Evolutionary conservation across 2,113 vertebrate genomes (phyloP), one percentile per base, ranked within the genome.

Genomic region (Aspidoscelis tigris): DNA sequence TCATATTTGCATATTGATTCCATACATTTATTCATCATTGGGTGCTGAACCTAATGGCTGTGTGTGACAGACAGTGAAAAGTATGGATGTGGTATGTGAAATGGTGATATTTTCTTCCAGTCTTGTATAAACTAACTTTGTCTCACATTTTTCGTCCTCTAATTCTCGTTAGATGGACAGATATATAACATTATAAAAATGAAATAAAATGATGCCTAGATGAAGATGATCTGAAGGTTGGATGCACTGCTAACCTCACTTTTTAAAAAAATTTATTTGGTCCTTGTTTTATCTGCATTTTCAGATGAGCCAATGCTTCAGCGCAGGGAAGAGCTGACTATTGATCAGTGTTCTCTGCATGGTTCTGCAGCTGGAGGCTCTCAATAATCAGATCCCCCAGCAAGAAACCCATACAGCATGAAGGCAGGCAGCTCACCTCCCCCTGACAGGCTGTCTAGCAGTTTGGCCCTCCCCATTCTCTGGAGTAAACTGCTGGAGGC

Each of bases 361-460:
- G 83, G 71, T 50, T 72, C 43, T 80, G 76, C 83, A 85, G 83
- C 83, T 85, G 58, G 69, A 85, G 69, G 83, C 83, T 85, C 83
- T 85, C 83, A 80, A 44, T 85, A 80, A 85, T 85, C 77, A 74
- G 58, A 65, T 85, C 77, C 77, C 77, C 44, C 71, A 77, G 83
- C 76, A 85, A 78, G 77, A 85, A 79, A 80, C 77, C n/a, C 70
- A 85, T 61, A 65, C 83, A 80, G 83, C 58, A n/a, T 78, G 83
- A 78, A 79, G 76, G 58, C 77, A 73, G 76, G 55, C 77, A 79
- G 20, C 77, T 85, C 77, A 73, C 58, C 83, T 85, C 83, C 77
- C 71, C 50, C 69, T 79, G 69, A 74, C n/a, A 50, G 66, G 41
- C 43, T 73, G 77, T 44, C 70, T 73, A n/a, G n/a, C 69, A 66